Percentiles rank a stretch among this genome's conserved stretches.
Evolutionary conservation across 2,888 invertebrate species (phyloP).

Genomic region (Dynastes tityus): DNA sequence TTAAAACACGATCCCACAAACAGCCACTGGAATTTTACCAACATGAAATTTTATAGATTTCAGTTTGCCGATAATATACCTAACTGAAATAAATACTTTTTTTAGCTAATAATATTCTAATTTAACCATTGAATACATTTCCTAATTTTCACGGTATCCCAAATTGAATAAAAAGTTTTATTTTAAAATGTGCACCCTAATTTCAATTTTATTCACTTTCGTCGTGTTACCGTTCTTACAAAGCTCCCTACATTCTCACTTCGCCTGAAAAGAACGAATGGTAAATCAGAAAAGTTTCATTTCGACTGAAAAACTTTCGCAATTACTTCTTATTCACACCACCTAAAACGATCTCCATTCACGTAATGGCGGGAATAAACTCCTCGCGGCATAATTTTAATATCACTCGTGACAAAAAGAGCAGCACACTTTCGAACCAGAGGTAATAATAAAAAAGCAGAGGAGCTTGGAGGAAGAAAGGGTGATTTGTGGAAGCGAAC

Average conservation of each 20-base stretch:
- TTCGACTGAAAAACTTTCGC: constrained; percentile 49
- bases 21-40: too few species aligned
- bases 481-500: constrained; percentile 4
- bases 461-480: neutral
- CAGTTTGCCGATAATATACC: too few species aligned
- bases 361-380: constrained; percentile 10
- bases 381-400: constrained; percentile 4
- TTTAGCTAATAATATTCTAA: too few species aligned
- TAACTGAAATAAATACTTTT: too few species aligned
- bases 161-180: too few species aligned
- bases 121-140: too few species aligned
- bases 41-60: too few species aligned
- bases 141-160: too few species aligned
- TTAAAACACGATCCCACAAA: too few species aligned
- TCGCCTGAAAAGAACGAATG: neutral
- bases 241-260: neutral
- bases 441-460: constrained; percentile 1
- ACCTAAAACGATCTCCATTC: neutral
- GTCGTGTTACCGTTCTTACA: neutral
- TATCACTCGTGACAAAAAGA: neutral
- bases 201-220: neutral
- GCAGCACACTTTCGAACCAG: neutral
- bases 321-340: constrained; percentile 35
- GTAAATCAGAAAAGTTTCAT: constrained; percentile 29
- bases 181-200: neutral